Evolutionary conservation across 2,113 vertebrate species (phyloP).

Genomic region (Vidua macroura): DNA sequence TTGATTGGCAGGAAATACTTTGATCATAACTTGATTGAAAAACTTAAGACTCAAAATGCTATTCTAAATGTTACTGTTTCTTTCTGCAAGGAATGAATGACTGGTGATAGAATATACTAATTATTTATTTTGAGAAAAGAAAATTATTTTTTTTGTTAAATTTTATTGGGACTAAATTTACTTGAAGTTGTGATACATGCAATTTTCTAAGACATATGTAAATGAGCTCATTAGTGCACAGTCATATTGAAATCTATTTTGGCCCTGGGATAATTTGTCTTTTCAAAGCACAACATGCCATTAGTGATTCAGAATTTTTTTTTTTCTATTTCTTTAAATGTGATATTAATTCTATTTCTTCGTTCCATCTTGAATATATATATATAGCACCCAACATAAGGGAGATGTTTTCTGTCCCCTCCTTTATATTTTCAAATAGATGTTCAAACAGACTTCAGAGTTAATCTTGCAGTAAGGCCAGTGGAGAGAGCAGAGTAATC

Average conservation of each 20-base stretch:
- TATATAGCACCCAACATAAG: neutral
- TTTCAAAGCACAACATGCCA: constrained; percentile 26
- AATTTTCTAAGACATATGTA: constrained; percentile 69
- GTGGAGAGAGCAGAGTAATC: neutral
- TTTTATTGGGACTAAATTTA: constrained; percentile 44
- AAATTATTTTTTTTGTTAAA: constrained; percentile 58
- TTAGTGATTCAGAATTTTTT: constrained; percentile 61
- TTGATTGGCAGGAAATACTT: constrained; percentile 13
- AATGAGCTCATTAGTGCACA: constrained; percentile 70
- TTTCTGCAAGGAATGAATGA: constrained; percentile 9
- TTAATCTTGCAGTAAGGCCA: neutral
- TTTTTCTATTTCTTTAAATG: constrained; percentile 28
- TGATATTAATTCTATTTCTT: neutral
- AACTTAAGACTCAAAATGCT: neutral
- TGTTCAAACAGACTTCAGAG: neutral
- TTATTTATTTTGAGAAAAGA: constrained; percentile 44
- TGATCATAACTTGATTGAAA: neutral
- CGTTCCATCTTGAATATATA: neutral
- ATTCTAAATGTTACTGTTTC: neutral
- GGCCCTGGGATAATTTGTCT: constrained; percentile 60
- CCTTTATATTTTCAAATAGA: neutral
- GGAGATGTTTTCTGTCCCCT: neutral
- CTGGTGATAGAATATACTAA: constrained; percentile 16
- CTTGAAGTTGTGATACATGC: constrained; percentile 35
- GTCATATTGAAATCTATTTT: constrained; percentile 56